These are phyloP conservation scores for Probaryconus sp. DNA, from an alignment of 1,140 invertebrate genomes.

Conservation along the genomic window DNA sequence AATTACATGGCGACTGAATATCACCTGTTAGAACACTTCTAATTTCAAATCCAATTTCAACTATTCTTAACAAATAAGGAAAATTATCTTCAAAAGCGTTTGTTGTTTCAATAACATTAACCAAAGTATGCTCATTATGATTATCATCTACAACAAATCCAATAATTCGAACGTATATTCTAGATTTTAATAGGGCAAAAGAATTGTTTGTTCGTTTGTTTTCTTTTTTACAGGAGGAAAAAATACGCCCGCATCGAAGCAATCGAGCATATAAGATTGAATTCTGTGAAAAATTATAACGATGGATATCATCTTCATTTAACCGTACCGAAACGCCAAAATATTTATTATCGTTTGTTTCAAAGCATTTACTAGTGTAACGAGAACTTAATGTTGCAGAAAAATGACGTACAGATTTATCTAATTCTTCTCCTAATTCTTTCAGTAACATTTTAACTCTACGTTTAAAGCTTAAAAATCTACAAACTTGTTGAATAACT, in stretches of 20 bases:
- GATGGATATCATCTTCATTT: neutral
- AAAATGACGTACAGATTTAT: neutral
- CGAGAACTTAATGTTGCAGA: neutral
- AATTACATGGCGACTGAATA: constrained; percentile 5
- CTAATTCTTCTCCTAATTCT: constrained; percentile 4
- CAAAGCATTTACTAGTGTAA: constrained; percentile 4
- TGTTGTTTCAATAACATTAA: constrained; percentile 1
- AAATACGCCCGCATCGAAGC: constrained; percentile 13
- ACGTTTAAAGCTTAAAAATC: constrained; percentile 10
- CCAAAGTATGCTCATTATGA: neutral
- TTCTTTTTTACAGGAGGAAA: neutral
- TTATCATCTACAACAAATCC: constrained; percentile 3
- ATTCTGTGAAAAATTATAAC: constrained; percentile 2
- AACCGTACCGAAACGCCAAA: neutral
- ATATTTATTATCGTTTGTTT: constrained; percentile 16
- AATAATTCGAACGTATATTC: constrained; percentile 1
- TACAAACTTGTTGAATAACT: constrained; percentile 17
- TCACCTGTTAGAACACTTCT: neutral
- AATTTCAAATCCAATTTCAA: neutral
- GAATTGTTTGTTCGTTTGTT: constrained; percentile 31
- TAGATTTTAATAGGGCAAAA: constrained; percentile 10
- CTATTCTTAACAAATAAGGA: neutral
- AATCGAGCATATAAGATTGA: neutral
- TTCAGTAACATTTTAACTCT: neutral
- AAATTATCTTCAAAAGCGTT: neutral